Base-by-base conservation (phyloP, 2,888 invertebrate genomes). In the Ariolimax columbianus region DNA sequence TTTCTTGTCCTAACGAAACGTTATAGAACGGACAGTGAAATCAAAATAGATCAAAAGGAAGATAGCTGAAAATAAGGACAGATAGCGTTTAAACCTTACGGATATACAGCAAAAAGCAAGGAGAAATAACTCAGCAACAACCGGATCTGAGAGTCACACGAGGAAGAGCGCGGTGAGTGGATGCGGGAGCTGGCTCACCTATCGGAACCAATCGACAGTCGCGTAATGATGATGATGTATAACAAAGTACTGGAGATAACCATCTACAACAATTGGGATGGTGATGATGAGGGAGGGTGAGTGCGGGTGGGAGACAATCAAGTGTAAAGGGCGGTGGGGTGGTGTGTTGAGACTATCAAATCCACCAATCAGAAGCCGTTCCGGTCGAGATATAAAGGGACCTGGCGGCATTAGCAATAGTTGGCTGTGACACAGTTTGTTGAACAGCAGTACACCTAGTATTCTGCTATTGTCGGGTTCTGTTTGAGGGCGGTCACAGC, bases 321-420 rank as follows among this genome's bases (percentile, higher is more conserved):
- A n/a, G n/a, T n/a, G n/a, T 47, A 47, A 47, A 47, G 17, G 55
- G 19, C 3, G 19, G 55, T 7, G 55, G 55, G 23, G 55, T 17
- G 6, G 55, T 55, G 55, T n/a, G n/a, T n/a, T n/a, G n/a, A n/a
- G n/a, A n/a, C n/a, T n/a, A 47, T 47, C 47, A 36, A 77, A 59
- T 33, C 33, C 66, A 68, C 80, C 80, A 80, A 80, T 80, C 68
- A 80, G 78, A 80, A 68, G 47, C 80, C 68, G 80, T 80, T 80
- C 66, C 80, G 80, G 30, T 80, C 80, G 80, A 80, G 66, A 68
- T 80, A 80, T 80, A 80, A 80, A n/a, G 47, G 68, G 68, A 80
- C 68, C 80, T 80, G 68, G 68, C 80, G 80, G 30, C 80, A 80
- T 68, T 66, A 68, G 43, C 43, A 17, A n/a, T 38, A 30, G 80